These are phyloP conservation scores for Polydesmus complanatus DNA, from an alignment of 2,888 invertebrate species.

Conservation along the genomic window DNA sequence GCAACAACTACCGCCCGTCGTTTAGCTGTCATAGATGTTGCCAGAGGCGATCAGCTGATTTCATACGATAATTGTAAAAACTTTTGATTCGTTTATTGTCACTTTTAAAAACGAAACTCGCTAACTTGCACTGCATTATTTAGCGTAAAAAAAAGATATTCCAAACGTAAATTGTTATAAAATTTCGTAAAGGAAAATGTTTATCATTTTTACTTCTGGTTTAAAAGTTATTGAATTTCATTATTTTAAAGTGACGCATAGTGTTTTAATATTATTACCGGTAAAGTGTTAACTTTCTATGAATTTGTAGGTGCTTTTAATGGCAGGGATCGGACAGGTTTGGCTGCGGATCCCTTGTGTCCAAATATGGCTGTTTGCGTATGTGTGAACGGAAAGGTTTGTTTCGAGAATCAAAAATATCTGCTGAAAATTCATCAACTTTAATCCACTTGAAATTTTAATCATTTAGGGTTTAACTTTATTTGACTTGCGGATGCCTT, in stretches of 20 bases:
- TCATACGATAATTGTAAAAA: constrained; percentile 36
- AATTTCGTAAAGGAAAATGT: no score
- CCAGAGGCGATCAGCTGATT: constrained; percentile 35
- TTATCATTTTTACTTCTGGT: no score
- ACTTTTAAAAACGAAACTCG: background rate
- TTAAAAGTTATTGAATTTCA: no score
- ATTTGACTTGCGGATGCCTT: constrained; percentile 37
- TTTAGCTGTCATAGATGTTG: constrained; percentile 37
- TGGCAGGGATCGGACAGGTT: constrained; percentile 35
- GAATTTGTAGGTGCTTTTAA: constrained; percentile 31
- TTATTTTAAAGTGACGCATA: no score
- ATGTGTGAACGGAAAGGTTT: constrained; percentile 36
- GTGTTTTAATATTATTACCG: no score
- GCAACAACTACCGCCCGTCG: constrained; percentile 37
- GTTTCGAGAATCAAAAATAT: background rate
- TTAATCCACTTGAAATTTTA: background rate
- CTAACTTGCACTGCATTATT: no score
- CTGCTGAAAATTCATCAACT: background rate
- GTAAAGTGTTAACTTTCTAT: no score
- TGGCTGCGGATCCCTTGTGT: constrained; percentile 35
- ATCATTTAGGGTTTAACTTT: constrained; percentile 32
- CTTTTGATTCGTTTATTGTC: background rate
- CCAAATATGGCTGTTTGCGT: constrained; percentile 37
- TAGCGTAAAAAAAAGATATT: no score
- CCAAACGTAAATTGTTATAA: no score